Percentiles rank a stretch among this genome's conserved stretches.
phyloP scores from a whole-genome alignment of 2,113 vertebrate species.

The Sapayoa aenigma region DNA sequence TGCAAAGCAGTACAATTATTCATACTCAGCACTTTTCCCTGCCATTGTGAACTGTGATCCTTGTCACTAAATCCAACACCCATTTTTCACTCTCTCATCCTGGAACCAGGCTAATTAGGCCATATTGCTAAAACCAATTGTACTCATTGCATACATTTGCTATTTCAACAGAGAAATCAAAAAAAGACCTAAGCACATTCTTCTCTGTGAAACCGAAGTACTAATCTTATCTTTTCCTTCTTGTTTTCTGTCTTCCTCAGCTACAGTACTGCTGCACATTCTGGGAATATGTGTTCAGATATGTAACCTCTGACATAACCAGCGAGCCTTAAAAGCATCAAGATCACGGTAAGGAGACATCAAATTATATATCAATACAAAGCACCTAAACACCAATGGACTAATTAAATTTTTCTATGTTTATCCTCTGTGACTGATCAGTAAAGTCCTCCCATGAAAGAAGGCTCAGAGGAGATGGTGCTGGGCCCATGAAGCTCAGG shows the following conservation, averaged over 20 bases:
- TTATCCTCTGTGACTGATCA: neutral
- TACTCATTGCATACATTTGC: neutral
- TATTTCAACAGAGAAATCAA: neutral
- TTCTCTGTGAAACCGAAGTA: neutral
- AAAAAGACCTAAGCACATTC: neutral
- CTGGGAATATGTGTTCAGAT: neutral
- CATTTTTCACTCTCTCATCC: neutral
- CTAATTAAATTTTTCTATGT: neutral
- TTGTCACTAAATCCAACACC: neutral
- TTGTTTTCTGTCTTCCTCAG: neutral
- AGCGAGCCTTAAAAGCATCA: neutral
- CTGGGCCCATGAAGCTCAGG: neutral
- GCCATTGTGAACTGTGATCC: neutral
- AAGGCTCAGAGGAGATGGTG: neutral
- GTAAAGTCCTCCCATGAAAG: neutral
- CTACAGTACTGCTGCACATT: neutral
- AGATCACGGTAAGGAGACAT: neutral
- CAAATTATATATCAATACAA: neutral
- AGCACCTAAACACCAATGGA: neutral
- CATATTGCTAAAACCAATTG: neutral
- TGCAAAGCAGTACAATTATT: neutral
- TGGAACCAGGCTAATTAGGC: neutral
- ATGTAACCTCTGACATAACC: neutral
- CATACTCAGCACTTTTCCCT: neutral
- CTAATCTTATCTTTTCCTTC: neutral